Evolutionary conservation across 2,113 vertebrate genomes (phyloP), one percentile per base, ranked within the genome.

Genomic region (Urocitellus parryii): DNA sequence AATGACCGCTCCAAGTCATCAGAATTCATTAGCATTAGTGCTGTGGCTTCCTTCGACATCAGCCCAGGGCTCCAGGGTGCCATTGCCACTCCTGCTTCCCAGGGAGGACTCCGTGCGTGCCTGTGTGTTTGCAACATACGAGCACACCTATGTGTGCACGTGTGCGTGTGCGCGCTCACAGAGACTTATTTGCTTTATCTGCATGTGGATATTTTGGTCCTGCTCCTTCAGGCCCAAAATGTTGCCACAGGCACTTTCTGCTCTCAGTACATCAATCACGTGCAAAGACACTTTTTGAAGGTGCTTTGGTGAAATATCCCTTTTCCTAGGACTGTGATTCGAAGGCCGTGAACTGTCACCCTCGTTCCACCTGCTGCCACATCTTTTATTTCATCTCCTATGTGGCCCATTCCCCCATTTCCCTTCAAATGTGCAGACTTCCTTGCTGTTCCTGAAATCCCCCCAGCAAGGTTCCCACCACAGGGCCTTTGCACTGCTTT

Each of bases 1-100:
- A 99, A 99, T 99, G 99, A 99, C 99, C 98, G 98, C 98, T 99
- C 99, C 98, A 92, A 98, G 98, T 99, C 99, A 99, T 99, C 99
- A 99, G 99, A 99, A 99, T 98, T 99, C 99, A 99, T 99, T 99
- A 99, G 98, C 98, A 98, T 99, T 99, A 99, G 98, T 99, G 99
- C 99, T 97, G 98, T 90, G 95, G 98, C 98, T 98, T 98, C 97
- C 96, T 97, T 98, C 98, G 97, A 97, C 98, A 96, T 98, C 99
- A 97, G 99, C 99, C 99, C 98, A 98, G 97, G 99, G 99, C 99
- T 97, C 78, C 92, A 27, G 97, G 91, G 76, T 29, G 85, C 84
- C 48, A 53, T 79, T 2, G 72, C 93, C 93, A 3, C 29, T 63
- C 83, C 29, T 22, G 77, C 45, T 72, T 53, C 70, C 72, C 27